phyloP scores from a whole-genome alignment of 2,888 invertebrate genomes.

The Julus scandinavius region DNA sequence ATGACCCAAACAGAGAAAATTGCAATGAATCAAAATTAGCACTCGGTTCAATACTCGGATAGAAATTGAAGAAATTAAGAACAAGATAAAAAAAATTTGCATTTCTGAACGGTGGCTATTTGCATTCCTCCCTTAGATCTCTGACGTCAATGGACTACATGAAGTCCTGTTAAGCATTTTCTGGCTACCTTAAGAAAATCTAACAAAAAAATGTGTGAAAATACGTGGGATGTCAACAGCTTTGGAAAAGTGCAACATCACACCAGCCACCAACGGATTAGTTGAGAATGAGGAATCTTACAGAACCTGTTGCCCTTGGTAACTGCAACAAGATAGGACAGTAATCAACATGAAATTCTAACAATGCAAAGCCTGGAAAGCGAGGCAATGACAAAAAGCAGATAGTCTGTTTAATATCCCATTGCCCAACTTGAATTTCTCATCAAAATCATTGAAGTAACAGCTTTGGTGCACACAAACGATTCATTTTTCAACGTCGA shows the following conservation, averaged over 20 bases:
- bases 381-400: too few species aligned
- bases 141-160: neutral
- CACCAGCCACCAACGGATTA: neutral
- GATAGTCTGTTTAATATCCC: neutral
- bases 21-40: slow-evolving; percentile 27
- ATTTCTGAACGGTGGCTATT: neutral
- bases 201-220: neutral
- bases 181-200: neutral
- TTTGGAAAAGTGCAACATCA: neutral
- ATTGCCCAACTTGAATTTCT: neutral
- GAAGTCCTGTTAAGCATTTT: neutral
- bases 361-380: too few species aligned
- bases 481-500: neutral
- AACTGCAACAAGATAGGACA: neutral
- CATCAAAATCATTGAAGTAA: slow-evolving; percentile 11
- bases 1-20: neutral
- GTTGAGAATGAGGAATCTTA: neutral
- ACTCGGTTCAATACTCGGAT: neutral
- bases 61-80: neutral
- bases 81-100: neutral
- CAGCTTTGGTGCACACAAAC: neutral
- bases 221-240: neutral
- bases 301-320: neutral
- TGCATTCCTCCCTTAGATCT: neutral
- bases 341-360: neutral